Evolutionary conservation across 2,113 vertebrate species (phyloP), one percentile per base, ranked within the genome.

Genomic region (Piliocolobus tephrosceles): DNA sequence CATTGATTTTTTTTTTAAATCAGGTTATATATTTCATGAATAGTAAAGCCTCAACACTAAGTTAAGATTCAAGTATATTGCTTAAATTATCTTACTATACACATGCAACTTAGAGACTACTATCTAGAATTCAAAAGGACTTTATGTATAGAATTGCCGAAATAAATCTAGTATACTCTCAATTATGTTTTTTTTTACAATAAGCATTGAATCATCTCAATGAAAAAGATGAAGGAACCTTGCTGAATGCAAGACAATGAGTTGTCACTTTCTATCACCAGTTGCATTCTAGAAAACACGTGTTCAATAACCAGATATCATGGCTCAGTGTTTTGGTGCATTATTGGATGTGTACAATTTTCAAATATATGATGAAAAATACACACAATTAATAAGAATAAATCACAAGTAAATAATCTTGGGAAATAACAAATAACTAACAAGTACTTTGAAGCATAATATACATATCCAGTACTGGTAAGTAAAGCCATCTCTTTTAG

Each of bases 1-100:
- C 88, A 98, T 98, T 97, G 97, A 98, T 96, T 96, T 94, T 90
- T 94, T 90, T 43, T 96, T 40, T 2, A 10, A 9, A 92, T 90
- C 89, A 84, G 17, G 80, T 82, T 95, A 95, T 88, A 52, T 92
- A 92, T 95, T 98, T 97, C 76, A 95, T 96, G 85, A 98, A 95
- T 90, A 97, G 58, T 27, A 97, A 97, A 90, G 92, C 23, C 70
- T 83, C 18, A 93, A 90, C 57, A 58, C 55, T 16, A 20, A 96
- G 97, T 55, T 13, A 20, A 96, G 97, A 98, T 97, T 86, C 80
- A 84, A 97, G 13, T 57, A 47, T 85, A 93, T 82, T 88, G 23
- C 87, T 88, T 88, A 38, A 88, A 81, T 97, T 94, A 93, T 78
- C 70, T 93, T 83, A 86, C 79, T 97, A 81, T 90, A 86, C 35